Evolutionary conservation across 2,113 vertebrate genomes (phyloP).

Genomic region (Peromyscus californicus): DNA sequence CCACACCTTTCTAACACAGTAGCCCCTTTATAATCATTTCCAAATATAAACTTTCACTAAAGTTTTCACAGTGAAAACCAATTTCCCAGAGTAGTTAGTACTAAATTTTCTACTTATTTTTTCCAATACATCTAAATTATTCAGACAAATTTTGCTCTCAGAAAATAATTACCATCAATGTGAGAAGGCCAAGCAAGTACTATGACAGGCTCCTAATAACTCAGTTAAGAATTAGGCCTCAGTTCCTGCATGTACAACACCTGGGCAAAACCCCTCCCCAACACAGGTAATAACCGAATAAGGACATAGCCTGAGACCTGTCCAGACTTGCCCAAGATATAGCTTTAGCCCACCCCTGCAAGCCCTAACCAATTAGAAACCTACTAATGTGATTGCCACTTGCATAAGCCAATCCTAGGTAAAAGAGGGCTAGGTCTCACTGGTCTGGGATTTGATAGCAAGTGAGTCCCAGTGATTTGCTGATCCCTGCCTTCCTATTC

Average conservation of each 20-base stretch:
- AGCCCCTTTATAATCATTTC: background rate
- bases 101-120: constrained; percentile 15
- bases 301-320: too few species aligned
- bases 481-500: background rate
- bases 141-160: constrained; percentile 16
- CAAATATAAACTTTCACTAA: constrained; percentile 24
- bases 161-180: constrained; percentile 40
- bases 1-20: background rate
- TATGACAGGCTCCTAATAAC: too few species aligned
- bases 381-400: too few species aligned
- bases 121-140: constrained; percentile 25
- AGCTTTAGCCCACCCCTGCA: too few species aligned
- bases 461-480: background rate
- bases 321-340: too few species aligned
- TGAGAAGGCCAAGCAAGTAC: background rate
- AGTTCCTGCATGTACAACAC: too few species aligned
- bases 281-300: too few species aligned
- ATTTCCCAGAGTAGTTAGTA: background rate
- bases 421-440: background rate
- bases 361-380: too few species aligned
- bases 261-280: too few species aligned
- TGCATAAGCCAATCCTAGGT: too few species aligned
- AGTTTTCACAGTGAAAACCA: constrained; percentile 35
- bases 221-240: too few species aligned
- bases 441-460: background rate